These are phyloP conservation scores for Phalacrocorax pelagicus DNA, from an alignment of 2,113 vertebrate species.

Conservation along the genomic window DNA sequence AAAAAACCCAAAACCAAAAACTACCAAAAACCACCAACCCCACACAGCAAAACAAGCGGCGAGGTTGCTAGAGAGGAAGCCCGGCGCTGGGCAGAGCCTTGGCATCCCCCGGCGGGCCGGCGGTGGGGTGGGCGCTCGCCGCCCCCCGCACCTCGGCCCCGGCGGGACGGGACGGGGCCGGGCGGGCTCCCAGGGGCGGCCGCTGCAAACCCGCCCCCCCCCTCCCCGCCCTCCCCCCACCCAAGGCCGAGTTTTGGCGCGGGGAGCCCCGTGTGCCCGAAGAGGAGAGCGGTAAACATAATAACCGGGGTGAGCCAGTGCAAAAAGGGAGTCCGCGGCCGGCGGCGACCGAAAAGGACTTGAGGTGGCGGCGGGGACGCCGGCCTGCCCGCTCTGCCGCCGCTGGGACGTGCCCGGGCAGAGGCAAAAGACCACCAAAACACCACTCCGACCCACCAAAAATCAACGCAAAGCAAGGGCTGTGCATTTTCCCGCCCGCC, in stretches of 20 bases:
- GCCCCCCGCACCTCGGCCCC: neutral
- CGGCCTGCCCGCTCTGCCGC: neutral
- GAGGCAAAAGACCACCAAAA: no score
- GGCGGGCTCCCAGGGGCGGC: neutral
- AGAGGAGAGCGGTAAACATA: neutral
- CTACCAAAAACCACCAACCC: neutral
- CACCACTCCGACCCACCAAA: neutral
- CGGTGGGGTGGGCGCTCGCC: neutral
- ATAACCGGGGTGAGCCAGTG: neutral
- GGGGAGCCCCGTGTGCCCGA: neutral
- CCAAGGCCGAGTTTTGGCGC: neutral
- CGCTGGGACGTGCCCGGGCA: neutral
- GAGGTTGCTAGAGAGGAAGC: neutral
- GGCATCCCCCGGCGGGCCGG: neutral
- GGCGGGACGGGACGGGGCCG: neutral
- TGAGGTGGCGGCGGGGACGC: neutral
- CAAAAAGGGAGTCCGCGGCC: neutral
- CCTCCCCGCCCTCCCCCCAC: no score
- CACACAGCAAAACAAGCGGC: constrained; percentile 25
- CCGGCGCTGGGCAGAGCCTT: neutral
- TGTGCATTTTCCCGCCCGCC: neutral
- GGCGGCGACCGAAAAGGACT: neutral
- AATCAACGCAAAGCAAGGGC: neutral
- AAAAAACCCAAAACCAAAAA: neutral
- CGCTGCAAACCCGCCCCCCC: no score